Evolutionary conservation across 2,797 vertebrate genomes (phyloP).

Genomic region (Cyprinodon diabolis): DNA sequence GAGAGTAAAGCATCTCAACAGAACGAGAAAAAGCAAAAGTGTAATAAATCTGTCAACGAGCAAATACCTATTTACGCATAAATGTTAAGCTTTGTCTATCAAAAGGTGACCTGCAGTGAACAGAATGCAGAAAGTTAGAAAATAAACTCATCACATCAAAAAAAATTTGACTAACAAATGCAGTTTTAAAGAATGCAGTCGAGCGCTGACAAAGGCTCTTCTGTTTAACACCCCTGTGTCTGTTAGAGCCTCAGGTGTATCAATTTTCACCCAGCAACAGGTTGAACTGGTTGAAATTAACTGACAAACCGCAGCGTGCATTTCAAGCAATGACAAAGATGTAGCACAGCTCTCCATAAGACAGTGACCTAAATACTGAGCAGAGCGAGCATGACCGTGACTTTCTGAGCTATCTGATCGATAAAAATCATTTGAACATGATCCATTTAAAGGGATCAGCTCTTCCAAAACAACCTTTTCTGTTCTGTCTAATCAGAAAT

Average conservation of each 20-base stretch:
- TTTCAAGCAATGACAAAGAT: slow-evolving; percentile 1
- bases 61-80: background rate
- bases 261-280: slow-evolving; percentile 42
- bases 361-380: slow-evolving; percentile 44
- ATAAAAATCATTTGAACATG: slow-evolving; percentile 19
- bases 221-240: slow-evolving; percentile 34
- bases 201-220: slow-evolving; percentile 7
- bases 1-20: too few relatives aligned
- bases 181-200: background rate
- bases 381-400: slow-evolving; percentile 22
- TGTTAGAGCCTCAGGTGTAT: slow-evolving; percentile 70
- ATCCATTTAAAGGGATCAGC: background rate
- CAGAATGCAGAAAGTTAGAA: background rate
- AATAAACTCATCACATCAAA: background rate
- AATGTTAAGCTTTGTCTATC: background rate
- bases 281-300: slow-evolving; percentile 63
- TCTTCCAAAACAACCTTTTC: slow-evolving; percentile 7
- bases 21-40: too few relatives aligned
- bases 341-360: slow-evolving; percentile 21
- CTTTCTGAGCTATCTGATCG: slow-evolving; percentile 40
- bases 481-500: slow-evolving; percentile 2
- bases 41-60: too few relatives aligned
- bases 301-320: slow-evolving; percentile 24
- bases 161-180: background rate
- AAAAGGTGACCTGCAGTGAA: background rate